phyloP scores from a whole-genome alignment of 2,113 vertebrate species.

The Chaetura pelagica region DNA sequence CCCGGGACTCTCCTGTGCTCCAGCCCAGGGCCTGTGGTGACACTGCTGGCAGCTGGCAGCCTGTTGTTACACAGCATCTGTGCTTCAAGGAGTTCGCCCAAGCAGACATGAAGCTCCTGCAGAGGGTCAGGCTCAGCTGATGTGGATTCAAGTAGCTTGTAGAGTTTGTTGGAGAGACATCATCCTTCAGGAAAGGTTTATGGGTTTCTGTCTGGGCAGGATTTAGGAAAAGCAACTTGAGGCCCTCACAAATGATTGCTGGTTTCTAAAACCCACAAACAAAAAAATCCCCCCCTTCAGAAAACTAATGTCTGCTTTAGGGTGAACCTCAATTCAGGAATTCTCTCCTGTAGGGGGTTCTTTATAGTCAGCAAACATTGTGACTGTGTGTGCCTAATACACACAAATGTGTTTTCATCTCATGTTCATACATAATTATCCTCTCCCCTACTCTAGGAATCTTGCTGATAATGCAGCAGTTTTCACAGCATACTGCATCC shows the following conservation, averaged over 20 bases:
- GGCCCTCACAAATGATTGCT: background rate
- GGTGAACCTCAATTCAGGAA: background rate
- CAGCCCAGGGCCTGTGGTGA: no score
- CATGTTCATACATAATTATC: background rate
- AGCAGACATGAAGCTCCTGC: background rate
- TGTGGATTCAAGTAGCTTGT: background rate
- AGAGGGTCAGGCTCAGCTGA: background rate
- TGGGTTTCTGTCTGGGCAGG: background rate
- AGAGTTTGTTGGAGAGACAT: background rate
- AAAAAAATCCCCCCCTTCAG: background rate
- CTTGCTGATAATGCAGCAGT: background rate
- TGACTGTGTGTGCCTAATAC: background rate
- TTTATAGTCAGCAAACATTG: background rate
- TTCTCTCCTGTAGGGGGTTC: background rate
- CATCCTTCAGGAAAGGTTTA: background rate
- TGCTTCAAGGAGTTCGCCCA: background rate
- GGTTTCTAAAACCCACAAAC: background rate
- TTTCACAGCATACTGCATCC: background rate
- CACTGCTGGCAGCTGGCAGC: no score
- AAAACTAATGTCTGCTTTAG: background rate
- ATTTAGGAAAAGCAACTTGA: background rate
- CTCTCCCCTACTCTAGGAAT: background rate
- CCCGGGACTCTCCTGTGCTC: background rate
- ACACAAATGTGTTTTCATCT: background rate
- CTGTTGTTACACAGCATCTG: background rate